Conservation (phyloP, 2,113 vertebrate genomes). For the Dissostichus mawsoni region DNA sequence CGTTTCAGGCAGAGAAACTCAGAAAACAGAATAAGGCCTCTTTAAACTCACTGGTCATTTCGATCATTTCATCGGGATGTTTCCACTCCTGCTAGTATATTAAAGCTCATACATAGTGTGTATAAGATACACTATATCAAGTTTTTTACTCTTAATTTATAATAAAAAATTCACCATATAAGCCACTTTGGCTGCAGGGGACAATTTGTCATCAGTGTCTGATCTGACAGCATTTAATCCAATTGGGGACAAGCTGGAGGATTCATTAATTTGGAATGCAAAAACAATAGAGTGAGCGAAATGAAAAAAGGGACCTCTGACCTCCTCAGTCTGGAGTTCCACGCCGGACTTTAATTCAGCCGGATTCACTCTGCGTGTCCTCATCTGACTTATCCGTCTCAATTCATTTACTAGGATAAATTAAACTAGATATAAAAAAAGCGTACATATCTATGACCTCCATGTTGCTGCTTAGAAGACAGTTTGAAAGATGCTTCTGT, state of each 20-base stretch:
- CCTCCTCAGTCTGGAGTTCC: constrained; percentile 36
- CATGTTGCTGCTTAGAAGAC: constrained; percentile 53
- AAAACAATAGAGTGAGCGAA: constrained; percentile 79
- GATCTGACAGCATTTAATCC: constrained; percentile 89
- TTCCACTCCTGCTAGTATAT: neutral
- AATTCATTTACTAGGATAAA: constrained; percentile 40
- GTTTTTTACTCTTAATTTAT: constrained; percentile 52
- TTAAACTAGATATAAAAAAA: neutral
- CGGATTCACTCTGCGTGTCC: neutral
- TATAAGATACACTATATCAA: constrained; percentile 5
- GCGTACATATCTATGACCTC: constrained; percentile 67
- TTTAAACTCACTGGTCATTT: neutral
- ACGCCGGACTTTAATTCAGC: constrained; percentile 24
- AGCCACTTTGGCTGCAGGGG: constrained; percentile 77
- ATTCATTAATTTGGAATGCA: constrained; percentile 88
- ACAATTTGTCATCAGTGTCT: constrained; percentile 88
- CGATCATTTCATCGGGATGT: neutral
- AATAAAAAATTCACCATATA: constrained; percentile 85
- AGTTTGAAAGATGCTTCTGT: constrained; percentile 41
- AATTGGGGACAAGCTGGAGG: constrained; percentile 80
- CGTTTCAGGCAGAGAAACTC: too few relatives aligned
- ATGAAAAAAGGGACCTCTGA: constrained; percentile 82
- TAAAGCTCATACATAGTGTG: neutral
- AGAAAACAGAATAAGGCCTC: too few relatives aligned
- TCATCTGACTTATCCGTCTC: constrained; percentile 24